These are phyloP conservation scores for Ptychoptera albimana DNA, from an alignment of 2,888 invertebrate species.

Conservation along the genomic window DNA sequence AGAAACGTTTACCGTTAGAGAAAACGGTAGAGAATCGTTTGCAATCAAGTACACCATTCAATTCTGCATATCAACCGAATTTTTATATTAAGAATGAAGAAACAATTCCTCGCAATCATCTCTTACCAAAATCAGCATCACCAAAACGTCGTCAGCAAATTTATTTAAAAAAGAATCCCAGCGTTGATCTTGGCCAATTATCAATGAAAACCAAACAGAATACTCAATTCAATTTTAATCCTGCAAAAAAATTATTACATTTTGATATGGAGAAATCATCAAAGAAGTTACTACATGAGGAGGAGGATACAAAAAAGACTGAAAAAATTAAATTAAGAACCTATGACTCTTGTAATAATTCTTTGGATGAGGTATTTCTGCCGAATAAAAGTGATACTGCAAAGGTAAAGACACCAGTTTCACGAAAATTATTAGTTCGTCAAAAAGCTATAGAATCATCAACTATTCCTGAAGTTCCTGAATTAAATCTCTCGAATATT, in stretches of 20 bases:
- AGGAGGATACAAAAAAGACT: no score
- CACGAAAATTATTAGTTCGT: not conserved
- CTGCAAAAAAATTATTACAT: no score
- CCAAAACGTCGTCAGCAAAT: not conserved
- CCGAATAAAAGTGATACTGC: not conserved
- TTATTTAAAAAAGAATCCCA: not conserved
- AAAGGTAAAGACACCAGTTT: not conserved
- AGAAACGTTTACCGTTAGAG: conserved; percentile 7
- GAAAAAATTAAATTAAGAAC: no score
- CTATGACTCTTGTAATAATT: no score
- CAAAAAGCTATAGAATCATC: conserved; percentile 8
- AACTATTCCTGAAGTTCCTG: not conserved
- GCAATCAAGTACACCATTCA: conserved; percentile 7
- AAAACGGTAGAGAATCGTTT: conserved; percentile 5
- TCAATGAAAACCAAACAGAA: no score
- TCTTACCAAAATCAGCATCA: not conserved
- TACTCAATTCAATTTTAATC: no score
- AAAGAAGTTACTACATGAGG: no score
- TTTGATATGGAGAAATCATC: no score
- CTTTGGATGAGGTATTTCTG: no score
- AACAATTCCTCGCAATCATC: not conserved
- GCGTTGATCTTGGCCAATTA: not conserved
- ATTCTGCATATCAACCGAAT: not conserved
- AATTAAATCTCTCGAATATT: not conserved
- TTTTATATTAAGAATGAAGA: not conserved